Evolutionary conservation across 2,113 vertebrate species (phyloP), one percentile per base, ranked within the genome.

Genomic region (Excalfactoria chinensis): DNA sequence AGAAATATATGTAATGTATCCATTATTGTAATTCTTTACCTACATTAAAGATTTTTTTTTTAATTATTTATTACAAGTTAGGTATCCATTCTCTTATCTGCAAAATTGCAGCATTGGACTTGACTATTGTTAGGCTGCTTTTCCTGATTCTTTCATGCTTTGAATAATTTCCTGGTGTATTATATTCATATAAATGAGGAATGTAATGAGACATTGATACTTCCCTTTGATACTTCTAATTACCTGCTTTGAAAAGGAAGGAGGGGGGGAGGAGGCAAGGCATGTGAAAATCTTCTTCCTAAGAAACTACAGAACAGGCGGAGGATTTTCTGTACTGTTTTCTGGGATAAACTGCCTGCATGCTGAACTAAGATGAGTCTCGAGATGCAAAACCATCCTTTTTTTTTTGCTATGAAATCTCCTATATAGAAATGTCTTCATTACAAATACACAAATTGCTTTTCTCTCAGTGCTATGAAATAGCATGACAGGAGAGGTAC

Each of bases 181-280:
- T 97, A 95, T 89, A 92, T 93, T 97, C 51, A 46, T 92, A 97
- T 93, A 97, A 97, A 97, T 86, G 84, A 96, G 66, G 76, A 92
- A 63, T 73, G 88, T 93, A 97, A 97, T 96, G 93, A 97, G 89
- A 94, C 73, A 95, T 53, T 51, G 83, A 93, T 97, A 74, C 46
- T 97, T 95, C 43, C 86, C 67, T 96, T 97, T 96, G 94, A 97
- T 95, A 95, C 71, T 93, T 96, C 95, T 97, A 96, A 97, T 97
- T 97, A 97, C 88, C 70, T 82, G 51, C 40, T 88, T 76, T 86
- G 78, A 82, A 94, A 90, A 17, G 49, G 58, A 74, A 79, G 20
- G 14, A 26, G 1, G 12, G 7, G 15, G 34, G 30, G 49, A 58
- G 79, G 37, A 37, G 37, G 10, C 10, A 37, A 34, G 14, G 19